Conservation (phyloP, 2,113 vertebrate species). For the Tachysurus fulvidraco region DNA sequence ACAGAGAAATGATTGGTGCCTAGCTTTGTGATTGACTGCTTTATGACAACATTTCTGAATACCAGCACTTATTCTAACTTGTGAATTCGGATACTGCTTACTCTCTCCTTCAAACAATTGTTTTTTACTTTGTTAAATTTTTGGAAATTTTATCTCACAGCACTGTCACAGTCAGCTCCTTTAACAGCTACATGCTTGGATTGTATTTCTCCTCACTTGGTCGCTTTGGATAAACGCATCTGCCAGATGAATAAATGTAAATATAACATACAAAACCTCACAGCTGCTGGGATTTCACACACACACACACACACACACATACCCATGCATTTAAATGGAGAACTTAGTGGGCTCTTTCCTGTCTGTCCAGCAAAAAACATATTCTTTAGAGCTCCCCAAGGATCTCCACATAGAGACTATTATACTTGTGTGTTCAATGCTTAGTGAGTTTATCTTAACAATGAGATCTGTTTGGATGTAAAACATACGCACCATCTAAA, state of each 20-base stretch:
- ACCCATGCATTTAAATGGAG: slow-evolving; percentile 24
- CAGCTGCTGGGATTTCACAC: not conserved
- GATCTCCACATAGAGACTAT: not conserved
- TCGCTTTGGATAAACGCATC: slow-evolving; percentile 12
- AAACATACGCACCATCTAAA: slow-evolving; percentile 8
- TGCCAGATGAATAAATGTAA: slow-evolving; percentile 9
- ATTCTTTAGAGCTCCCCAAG: not conserved
- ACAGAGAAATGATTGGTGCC: not conserved
- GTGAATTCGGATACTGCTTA: not conserved
- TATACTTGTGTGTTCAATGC: slow-evolving; percentile 21
- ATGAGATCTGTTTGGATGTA: not conserved
- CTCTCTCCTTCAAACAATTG: not conserved
- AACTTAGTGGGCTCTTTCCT: slow-evolving; percentile 20
- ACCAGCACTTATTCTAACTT: not conserved
- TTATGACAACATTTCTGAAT: not conserved
- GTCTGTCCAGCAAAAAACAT: slow-evolving; percentile 9
- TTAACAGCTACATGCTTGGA: slow-evolving; percentile 11
- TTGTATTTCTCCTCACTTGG: not conserved
- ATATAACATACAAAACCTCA: not conserved
- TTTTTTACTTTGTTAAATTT: not conserved
- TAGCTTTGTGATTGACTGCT: not conserved
- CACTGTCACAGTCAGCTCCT: slow-evolving; percentile 2
- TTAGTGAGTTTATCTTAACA: not conserved
- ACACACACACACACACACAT: not conserved
- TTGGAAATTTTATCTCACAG: not conserved